A percentile compares a stretch with the other conserved stretches of the same genome.
phyloP scores from a whole-genome alignment of 2,888 invertebrate genomes.

The Metellina segmentata region DNA sequence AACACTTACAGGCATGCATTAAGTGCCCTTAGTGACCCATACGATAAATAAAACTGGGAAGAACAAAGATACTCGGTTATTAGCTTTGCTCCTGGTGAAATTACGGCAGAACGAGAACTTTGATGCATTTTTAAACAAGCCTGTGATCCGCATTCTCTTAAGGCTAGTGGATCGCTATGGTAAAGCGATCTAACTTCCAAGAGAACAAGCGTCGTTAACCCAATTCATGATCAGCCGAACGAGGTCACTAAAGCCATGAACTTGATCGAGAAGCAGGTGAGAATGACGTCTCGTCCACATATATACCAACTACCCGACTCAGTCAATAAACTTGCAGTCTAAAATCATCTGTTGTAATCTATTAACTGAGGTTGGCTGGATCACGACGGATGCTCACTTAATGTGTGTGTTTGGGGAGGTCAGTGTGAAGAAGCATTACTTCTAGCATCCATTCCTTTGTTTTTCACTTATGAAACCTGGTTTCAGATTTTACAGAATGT shows the following conservation, averaged over 20 bases:
- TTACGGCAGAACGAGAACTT: background rate
- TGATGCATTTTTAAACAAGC: background rate
- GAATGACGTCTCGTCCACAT: constrained; percentile 1
- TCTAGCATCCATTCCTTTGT: background rate
- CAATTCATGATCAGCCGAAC: constrained; percentile 22
- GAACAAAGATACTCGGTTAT: too few relatives aligned
- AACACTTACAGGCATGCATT: too few relatives aligned
- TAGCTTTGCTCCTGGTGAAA: background rate
- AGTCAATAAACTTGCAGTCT: too few relatives aligned
- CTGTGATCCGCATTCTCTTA: background rate
- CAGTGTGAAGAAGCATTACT: background rate
- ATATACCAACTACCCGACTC: too few relatives aligned
- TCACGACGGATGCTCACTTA: constrained; percentile 28
- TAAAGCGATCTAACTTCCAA: background rate
- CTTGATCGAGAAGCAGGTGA: constrained; percentile 60
- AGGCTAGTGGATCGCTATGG: constrained; percentile 2
- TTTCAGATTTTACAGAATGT: too few relatives aligned
- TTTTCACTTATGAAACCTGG: too few relatives aligned
- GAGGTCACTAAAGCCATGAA: constrained; percentile 64
- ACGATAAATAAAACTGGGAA: too few relatives aligned
- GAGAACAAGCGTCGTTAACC: constrained; percentile 46
- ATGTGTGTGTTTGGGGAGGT: background rate
- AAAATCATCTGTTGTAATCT: too few relatives aligned
- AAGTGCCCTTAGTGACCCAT: too few relatives aligned
- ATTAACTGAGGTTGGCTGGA: constrained; percentile 9